Evolutionary conservation across 2,113 vertebrate species (phyloP).

Genomic region (Oxyura jamaicensis): DNA sequence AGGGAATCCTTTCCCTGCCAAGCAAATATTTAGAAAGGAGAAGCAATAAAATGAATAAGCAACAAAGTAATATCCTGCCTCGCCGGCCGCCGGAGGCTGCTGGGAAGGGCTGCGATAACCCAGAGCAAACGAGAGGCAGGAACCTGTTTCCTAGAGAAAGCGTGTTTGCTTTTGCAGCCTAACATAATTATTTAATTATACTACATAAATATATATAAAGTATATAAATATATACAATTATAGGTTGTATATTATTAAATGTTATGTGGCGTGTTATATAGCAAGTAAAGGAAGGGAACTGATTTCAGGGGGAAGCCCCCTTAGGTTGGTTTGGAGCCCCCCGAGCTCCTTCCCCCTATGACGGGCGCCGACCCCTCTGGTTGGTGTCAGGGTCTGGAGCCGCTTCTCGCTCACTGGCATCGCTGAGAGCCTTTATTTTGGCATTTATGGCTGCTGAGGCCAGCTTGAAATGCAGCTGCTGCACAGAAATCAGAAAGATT

Average conservation of each 20-base stretch:
- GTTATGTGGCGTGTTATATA: not conserved
- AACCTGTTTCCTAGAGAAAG: slow-evolving; percentile 52
- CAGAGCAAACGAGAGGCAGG: not conserved
- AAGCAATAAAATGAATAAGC: slow-evolving; percentile 72
- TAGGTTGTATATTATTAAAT: not conserved
- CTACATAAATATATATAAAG: not conserved
- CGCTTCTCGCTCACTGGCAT: not conserved
- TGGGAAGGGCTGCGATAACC: slow-evolving; percentile 31
- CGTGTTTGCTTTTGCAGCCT: slow-evolving; percentile 3
- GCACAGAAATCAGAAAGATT: not conserved
- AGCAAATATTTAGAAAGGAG: slow-evolving; percentile 74
- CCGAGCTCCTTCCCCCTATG: not conserved
- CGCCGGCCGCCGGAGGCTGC: not conserved
- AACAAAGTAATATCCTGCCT: slow-evolving; percentile 69
- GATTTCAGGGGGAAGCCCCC: not conserved
- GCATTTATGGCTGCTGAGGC: fast-evolving
- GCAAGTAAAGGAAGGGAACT: not conserved
- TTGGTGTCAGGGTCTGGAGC: not conserved
- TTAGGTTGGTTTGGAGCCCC: not conserved
- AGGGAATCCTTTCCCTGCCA: slow-evolving; percentile 64
- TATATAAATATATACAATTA: not conserved
- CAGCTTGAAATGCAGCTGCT: not conserved
- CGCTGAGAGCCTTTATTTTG: not conserved
- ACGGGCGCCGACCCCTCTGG: not conserved
- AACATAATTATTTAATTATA: not conserved